These are phyloP conservation scores for Cyanistes caeruleus DNA, from an alignment of 2,113 vertebrate species.

Conservation along the genomic window DNA sequence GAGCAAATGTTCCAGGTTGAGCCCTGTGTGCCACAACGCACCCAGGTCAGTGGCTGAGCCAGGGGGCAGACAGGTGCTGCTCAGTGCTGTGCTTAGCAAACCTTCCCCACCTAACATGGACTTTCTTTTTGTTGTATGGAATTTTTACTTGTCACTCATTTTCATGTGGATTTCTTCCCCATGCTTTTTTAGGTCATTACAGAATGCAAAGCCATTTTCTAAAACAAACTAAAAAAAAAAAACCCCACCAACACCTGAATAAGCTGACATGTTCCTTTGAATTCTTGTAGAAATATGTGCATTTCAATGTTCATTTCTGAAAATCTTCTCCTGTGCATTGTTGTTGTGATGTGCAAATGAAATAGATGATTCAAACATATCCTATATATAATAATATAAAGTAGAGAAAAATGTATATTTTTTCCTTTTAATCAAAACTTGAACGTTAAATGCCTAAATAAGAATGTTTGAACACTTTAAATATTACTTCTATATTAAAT, in stretches of 20 bases:
- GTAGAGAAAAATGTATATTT: not conserved
- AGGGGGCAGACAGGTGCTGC: not conserved
- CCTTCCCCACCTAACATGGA: no score
- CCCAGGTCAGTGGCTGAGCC: not conserved
- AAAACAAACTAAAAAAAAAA: not conserved
- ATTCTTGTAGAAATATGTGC: not conserved
- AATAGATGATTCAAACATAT: not conserved
- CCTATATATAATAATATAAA: not conserved
- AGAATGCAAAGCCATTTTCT: accelerated
- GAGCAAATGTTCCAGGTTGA: not conserved
- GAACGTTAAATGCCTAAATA: not conserved
- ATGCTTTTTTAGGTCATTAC: not conserved
- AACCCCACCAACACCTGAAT: not conserved
- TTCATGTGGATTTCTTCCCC: not conserved
- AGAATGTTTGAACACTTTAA: not conserved
- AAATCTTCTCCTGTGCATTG: not conserved
- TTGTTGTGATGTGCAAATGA: not conserved
- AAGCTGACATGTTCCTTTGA: not conserved
- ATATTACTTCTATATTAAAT: not conserved
- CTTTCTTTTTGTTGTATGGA: not conserved
- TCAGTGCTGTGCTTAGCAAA: not conserved
- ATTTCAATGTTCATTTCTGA: not conserved
- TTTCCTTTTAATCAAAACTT: not conserved
- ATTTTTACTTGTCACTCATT: not conserved
- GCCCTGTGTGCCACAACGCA: not conserved